Conservation (phyloP, 2,113 vertebrate species). For the Caretta caretta region DNA sequence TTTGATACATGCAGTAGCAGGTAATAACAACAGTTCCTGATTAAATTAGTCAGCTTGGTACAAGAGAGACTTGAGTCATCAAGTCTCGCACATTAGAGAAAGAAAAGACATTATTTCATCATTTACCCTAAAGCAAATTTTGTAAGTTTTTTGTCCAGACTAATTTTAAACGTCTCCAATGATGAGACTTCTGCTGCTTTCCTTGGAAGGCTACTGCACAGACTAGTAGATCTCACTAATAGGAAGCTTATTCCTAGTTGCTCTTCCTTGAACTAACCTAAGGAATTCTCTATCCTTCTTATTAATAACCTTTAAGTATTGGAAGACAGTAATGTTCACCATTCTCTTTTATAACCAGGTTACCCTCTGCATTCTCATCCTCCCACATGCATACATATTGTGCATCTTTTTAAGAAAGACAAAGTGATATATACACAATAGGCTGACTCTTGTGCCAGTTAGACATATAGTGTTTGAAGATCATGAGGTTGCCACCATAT, state of each 20-base stretch:
- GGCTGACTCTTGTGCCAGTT: background rate
- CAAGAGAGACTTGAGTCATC: background rate
- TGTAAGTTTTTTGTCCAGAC: background rate
- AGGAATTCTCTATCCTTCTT: background rate
- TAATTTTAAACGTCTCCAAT: slow-evolving; percentile 15
- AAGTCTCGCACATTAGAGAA: background rate
- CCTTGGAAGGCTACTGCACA: background rate
- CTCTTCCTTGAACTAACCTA: background rate
- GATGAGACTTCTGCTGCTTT: background rate
- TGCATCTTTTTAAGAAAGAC: background rate
- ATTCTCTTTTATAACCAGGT: fast-evolving
- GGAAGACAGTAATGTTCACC: background rate
- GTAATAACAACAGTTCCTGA: slow-evolving; percentile 40
- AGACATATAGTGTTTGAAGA: background rate
- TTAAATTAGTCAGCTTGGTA: slow-evolving; percentile 42
- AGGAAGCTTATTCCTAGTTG: background rate
- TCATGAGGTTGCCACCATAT: background rate
- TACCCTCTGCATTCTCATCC: background rate
- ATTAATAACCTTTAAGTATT: background rate
- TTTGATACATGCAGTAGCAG: slow-evolving; percentile 37
- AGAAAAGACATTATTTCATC: slow-evolving; percentile 21
- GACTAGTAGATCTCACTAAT: background rate
- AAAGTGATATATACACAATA: background rate
- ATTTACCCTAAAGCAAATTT: slow-evolving; percentile 23
- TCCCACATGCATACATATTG: background rate